Evolutionary conservation across 2,113 vertebrate genomes (phyloP), one percentile per base, ranked within the genome.

Genomic region (Brachyhypopomus occidentalis): DNA sequence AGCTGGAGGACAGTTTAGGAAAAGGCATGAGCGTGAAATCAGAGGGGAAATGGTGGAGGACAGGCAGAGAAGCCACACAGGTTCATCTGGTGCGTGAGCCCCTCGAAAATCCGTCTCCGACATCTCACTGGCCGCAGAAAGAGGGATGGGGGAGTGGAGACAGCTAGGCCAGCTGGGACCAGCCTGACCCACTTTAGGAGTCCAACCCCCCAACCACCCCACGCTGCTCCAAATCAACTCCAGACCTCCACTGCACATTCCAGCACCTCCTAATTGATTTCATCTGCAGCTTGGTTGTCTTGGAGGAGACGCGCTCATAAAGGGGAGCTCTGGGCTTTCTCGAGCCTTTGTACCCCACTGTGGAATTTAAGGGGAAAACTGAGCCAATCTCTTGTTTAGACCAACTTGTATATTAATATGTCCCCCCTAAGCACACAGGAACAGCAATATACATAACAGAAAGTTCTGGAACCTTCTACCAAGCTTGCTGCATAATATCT

Each of bases 181-280:
- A 77, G 87, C 82, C 66, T 90, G 90, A 87, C 88, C 87, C 85
- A 88, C 75, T 84, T 85, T 77, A 72, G 56, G 83, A 82, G 89
- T 87, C 87, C 30, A 58, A 77, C 69, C 41, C 41, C 38, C 25
- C 41, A 23, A 34, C 30, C 1, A 9, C 58, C 27, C 55, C 56
- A 41, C 70, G 71, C 75, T 52, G 41, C 73, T 73, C 22, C 73
- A 91, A 92, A 94, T 92, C 87, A 90, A 88, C 84, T 90, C 90
- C 93, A 94, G 91, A 90, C 88, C 89, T 86, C 83, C 36, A 71
- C 86, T 85, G 87, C 86, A 88, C 92, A 93, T 92, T 92, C 91
- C 92, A 90, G 90, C 88, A 92, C 90, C 88, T 92, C 91, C 88
- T 92, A 93, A 94, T 92, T 91, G 90, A 89, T 90, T 89, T 91